Conservation (phyloP, 2,113 vertebrate genomes). For the Conger conger region DNA sequence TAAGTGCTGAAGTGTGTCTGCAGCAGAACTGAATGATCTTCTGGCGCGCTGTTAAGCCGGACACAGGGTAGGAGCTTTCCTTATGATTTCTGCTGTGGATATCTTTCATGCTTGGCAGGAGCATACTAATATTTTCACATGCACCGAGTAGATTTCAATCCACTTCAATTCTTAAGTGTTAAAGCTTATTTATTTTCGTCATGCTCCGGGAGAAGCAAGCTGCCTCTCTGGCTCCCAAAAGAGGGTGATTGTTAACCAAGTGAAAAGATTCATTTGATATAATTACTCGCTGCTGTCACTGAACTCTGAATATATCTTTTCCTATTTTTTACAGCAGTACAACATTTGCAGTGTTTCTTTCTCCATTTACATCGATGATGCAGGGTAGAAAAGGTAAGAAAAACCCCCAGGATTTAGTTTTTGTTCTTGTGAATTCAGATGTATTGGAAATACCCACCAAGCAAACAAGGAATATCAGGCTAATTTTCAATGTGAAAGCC, state of each 20-base stretch:
- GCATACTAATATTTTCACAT: constrained; percentile 36
- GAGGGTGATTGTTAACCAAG: constrained; percentile 41
- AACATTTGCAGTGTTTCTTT: background rate
- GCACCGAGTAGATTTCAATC: constrained; percentile 47
- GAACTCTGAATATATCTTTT: constrained; percentile 24
- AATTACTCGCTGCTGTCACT: constrained; percentile 40
- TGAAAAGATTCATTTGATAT: constrained; percentile 47
- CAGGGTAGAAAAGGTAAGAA: background rate
- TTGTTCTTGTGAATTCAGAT: background rate
- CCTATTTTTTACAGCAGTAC: background rate
- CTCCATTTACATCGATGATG: background rate
- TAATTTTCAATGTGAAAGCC: background rate
- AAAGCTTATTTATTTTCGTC: constrained; percentile 49
- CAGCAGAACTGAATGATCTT: background rate
- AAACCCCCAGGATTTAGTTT: background rate
- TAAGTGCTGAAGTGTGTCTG: background rate
- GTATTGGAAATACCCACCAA: background rate
- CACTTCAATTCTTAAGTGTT: constrained; percentile 40
- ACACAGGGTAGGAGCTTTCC: background rate
- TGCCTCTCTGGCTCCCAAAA: constrained; percentile 17
- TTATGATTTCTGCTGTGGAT: constrained; percentile 29
- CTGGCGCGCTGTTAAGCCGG: background rate
- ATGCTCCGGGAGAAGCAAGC: constrained; percentile 27
- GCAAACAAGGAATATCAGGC: background rate
- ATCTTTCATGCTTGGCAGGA: constrained; percentile 42